A percentile compares a stretch with the other conserved stretches of the same genome.
phyloP scores from a whole-genome alignment of 2,797 vertebrate genomes.

The Enteromius fasciolatus region DNA sequence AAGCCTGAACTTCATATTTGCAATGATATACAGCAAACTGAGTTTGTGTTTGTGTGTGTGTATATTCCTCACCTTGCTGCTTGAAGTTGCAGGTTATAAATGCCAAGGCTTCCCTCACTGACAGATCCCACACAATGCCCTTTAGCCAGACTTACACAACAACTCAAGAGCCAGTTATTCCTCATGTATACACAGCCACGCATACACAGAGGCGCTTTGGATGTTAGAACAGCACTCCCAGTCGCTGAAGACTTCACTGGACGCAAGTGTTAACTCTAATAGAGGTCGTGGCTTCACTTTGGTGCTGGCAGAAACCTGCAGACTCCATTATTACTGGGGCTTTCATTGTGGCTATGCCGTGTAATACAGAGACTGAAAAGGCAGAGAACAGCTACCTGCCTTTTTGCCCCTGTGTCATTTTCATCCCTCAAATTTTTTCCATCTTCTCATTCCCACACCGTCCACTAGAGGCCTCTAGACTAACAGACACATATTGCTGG shows the following conservation, averaged over 20 bases:
- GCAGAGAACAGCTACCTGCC: constrained; percentile 2
- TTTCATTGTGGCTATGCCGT: constrained; percentile 69
- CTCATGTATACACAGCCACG: constrained; percentile 32
- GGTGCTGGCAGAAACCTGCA: constrained; percentile 57
- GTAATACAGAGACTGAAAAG: constrained; percentile 54
- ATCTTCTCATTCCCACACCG: constrained; percentile 63
- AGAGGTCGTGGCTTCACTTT: constrained; percentile 53
- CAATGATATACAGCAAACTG: not conserved
- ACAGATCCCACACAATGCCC: constrained; percentile 45
- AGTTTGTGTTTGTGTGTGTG: not conserved
- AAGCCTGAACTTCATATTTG: not conserved
- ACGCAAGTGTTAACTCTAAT: constrained; percentile 34
- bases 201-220: constrained; percentile 27
- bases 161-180: constrained; percentile 37
- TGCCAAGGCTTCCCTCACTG: constrained; percentile 49
- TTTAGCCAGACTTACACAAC: constrained; percentile 39
- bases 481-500: constrained; percentile 71
- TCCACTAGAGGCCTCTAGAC: constrained; percentile 73
- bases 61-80: constrained; percentile 1
- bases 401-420: not conserved
- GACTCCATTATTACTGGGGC: constrained; percentile 73
- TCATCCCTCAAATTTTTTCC: not conserved
- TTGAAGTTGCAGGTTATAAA: constrained; percentile 44
- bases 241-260: constrained; percentile 39
- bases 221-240: constrained; percentile 49